Evolutionary conservation across 1,140 invertebrate genomes (phyloP).

Genomic region (Neodiprion pinetum): DNA sequence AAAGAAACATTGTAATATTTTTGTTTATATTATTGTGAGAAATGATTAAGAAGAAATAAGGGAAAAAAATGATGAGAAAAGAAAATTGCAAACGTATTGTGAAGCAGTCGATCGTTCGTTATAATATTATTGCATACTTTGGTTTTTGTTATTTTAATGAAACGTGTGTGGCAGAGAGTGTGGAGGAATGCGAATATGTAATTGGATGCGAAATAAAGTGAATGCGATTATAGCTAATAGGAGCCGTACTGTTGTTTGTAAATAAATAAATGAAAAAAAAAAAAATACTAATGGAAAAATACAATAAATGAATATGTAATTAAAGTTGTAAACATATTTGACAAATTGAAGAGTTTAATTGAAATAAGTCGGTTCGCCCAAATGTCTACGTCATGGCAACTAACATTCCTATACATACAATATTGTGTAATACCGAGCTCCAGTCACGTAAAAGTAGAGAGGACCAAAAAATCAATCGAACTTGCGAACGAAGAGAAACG

Average conservation of each 20-base stretch:
- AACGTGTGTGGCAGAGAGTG: constrained; percentile 34
- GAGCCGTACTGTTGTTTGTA: constrained; percentile 26
- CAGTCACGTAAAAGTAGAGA: constrained; percentile 6
- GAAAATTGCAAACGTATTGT: not conserved
- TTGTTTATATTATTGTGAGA: constrained; percentile 8
- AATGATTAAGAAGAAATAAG: not conserved
- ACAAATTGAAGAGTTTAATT: constrained; percentile 10
- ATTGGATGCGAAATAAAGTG: constrained; percentile 29
- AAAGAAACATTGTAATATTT: constrained; percentile 8
- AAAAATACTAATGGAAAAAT: constrained; percentile 18
- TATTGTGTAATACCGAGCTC: not conserved
- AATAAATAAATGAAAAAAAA: constrained; percentile 24
- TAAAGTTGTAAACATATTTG: not conserved
- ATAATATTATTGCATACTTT: constrained; percentile 37
- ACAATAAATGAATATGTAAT: constrained; percentile 6
- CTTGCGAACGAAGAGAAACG: constrained; percentile 6
- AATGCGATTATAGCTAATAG: constrained; percentile 24
- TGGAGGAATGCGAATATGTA: constrained; percentile 30
- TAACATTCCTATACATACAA: not conserved
- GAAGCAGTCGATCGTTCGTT: constrained; percentile 29
- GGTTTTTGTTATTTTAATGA: constrained; percentile 53
- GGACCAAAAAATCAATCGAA: constrained; percentile 11
- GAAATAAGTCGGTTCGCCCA: too few relatives aligned
- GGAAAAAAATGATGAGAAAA: not conserved
- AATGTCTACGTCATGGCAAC: too few relatives aligned